phyloP scores from a whole-genome alignment of 2,113 vertebrate species.

The Bubo bubo region DNA sequence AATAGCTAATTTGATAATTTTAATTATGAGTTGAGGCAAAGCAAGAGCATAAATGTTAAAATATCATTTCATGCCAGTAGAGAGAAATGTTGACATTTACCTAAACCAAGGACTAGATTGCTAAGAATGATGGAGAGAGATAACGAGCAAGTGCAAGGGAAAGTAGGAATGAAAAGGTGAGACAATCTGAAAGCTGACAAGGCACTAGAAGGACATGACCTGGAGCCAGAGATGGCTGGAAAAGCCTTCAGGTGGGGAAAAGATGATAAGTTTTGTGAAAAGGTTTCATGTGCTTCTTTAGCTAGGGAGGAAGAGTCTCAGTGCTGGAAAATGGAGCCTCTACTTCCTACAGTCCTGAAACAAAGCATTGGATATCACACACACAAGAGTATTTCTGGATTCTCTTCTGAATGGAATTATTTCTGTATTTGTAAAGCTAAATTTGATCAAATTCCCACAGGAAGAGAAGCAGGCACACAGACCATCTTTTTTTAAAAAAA shows the following conservation, averaged over 20 bases:
- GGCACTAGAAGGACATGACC: constrained; percentile 25
- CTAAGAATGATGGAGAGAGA: constrained; percentile 27
- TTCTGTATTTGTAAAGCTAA: constrained; percentile 47
- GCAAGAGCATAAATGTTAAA: constrained; percentile 52
- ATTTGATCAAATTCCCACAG: constrained; percentile 43
- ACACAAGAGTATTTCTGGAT: not conserved
- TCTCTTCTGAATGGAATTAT: constrained; percentile 37
- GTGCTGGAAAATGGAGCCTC: not conserved
- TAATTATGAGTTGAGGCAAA: constrained; percentile 43
- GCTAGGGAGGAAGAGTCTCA: not conserved
- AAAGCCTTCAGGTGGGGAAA: not conserved
- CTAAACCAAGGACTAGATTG: constrained; percentile 43
- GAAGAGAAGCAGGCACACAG: constrained; percentile 33
- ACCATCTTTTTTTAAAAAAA: not conserved
- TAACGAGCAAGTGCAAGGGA: constrained; percentile 47
- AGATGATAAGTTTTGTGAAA: constrained; percentile 12
- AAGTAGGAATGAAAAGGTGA: constrained; percentile 57
- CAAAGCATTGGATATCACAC: not conserved
- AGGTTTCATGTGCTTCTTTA: not conserved
- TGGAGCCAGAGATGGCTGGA: not conserved
- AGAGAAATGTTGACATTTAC: constrained; percentile 64
- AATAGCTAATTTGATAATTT: constrained; percentile 45
- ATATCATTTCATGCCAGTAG: constrained; percentile 37
- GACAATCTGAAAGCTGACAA: constrained; percentile 48
- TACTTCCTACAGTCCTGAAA: not conserved